Conservation (phyloP, 2,888 invertebrate species). For the Epistrophe eligans region DNA sequence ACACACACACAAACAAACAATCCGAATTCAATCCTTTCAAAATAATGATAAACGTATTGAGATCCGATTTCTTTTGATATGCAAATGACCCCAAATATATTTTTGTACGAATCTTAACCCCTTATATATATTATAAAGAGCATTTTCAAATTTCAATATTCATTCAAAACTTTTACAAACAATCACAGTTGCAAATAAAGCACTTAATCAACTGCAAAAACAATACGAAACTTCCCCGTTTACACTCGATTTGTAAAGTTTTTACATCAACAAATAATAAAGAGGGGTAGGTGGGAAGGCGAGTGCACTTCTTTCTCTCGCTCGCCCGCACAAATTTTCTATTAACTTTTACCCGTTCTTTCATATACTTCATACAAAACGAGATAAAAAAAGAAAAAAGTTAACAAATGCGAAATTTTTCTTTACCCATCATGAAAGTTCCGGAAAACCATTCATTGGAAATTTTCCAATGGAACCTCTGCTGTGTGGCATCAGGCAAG, state of each 20-base stretch:
- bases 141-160: conserved; percentile 57
- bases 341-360: conserved; percentile 51
- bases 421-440: conserved; percentile 32
- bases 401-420: conserved; percentile 36
- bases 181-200: conserved; percentile 74
- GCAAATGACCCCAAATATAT: conserved; percentile 2
- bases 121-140: conserved; percentile 13
- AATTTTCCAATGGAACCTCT: conserved; percentile 49
- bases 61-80: conserved; percentile 49
- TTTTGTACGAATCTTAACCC: neutral
- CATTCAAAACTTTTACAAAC: conserved; percentile 60
- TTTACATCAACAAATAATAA: conserved; percentile 67
- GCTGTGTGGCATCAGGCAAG: neutral
- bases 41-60: conserved; percentile 48
- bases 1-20: neutral
- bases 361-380: conserved; percentile 1
- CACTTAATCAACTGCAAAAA: conserved; percentile 74
- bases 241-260: conserved; percentile 69
- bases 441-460: conserved; percentile 59
- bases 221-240: conserved; percentile 68
- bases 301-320: neutral
- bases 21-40: conserved; percentile 17
- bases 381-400: conserved; percentile 6
- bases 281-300: too few relatives aligned
- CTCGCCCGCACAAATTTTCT: conserved; percentile 21